Conservation (phyloP, 2,888 invertebrate genomes). For the Caenorhabditis auriculariae region DNA sequence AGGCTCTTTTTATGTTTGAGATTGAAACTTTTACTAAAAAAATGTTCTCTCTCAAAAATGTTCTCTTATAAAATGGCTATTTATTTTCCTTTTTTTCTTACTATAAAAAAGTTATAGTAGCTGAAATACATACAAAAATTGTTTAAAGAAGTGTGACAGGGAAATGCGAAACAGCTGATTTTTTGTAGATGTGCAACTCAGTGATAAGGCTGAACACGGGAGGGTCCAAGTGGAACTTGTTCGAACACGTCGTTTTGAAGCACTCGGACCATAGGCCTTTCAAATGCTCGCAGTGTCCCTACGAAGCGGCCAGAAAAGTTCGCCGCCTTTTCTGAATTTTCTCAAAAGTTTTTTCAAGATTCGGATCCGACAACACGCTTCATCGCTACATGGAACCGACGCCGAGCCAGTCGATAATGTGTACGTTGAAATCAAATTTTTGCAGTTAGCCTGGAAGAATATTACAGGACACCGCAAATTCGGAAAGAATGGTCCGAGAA, state of each 20-base stretch:
- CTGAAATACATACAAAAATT: neutral
- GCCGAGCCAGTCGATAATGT: slow-evolving; percentile 20
- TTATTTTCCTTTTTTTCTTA: too few species aligned
- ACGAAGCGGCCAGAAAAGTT: slow-evolving; percentile 21
- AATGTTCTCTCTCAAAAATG: too few species aligned
- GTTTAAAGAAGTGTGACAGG: too few species aligned
- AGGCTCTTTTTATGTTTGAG: too few species aligned
- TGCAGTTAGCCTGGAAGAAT: neutral
- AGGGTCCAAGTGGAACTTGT: slow-evolving; percentile 35
- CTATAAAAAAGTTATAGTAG: too few species aligned
- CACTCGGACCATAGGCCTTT: slow-evolving; percentile 28
- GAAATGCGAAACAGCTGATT: too few species aligned
- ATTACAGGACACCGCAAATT: slow-evolving; percentile 26
- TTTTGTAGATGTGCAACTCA: slow-evolving; percentile 18
- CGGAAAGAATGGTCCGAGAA: slow-evolving; percentile 17
- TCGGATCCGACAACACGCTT: slow-evolving; percentile 23
- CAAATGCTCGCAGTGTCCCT: slow-evolving; percentile 24
- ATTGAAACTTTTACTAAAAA: too few species aligned
- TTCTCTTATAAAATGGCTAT: too few species aligned
- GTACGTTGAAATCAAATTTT: slow-evolving; percentile 3
- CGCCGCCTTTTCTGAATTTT: neutral
- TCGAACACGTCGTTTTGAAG: slow-evolving; percentile 32
- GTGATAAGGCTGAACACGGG: slow-evolving; percentile 22
- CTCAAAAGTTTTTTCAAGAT: neutral
- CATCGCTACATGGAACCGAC: slow-evolving; percentile 17